Base-by-base conservation (phyloP, 2,797 vertebrate genomes). In the Falco rusticolus region DNA sequence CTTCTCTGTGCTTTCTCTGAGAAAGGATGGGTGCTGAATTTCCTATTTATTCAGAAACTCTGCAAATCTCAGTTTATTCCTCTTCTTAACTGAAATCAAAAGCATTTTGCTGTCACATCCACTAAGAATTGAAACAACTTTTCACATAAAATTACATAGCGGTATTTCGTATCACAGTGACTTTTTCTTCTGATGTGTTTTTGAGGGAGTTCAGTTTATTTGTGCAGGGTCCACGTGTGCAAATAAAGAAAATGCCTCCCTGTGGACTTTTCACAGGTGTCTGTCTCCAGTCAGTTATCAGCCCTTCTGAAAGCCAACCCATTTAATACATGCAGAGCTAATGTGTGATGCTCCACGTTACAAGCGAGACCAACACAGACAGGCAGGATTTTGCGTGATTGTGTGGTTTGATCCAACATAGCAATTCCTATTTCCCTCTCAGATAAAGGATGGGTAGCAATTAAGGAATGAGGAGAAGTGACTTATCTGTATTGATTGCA, bases 401-500 rank as follows among this genome's bases (percentile, higher is more conserved):
- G n/a, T 29, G 33, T 39, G 57, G 48, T 83, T 85, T 4, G 25
- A 72, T 76, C 43, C 69, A 61, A 45, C 21, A 25, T 0, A 50
- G 48, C 87, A 81, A 86, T 91, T 91, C 90, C 61, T n/a, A 13
- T 69, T 93, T 88, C 33, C n/a, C 59, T 53, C 15, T 3, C 24
- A 89, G 65, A 60, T 7, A 47, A 79, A 94, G 39, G 37, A 72
- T 1, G 68, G 31, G 41, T 54, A 82, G 70, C 57, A 95, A 88
- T 81, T 82, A 87, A 83, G 51, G 51, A 83, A 39, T 34, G 60
- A 45, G 45, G 41, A 87, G 64, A 65, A 80, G 31, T 43, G 64
- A 45, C 2, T 11, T 90, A 77, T 91, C 63, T 77, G 59, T 63
- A 90, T 78, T 93, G 84, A 92, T 82, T 96, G 48, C 72, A 93